These are phyloP conservation scores for Papio anubis DNA, from an alignment of 2,113 vertebrate species.

Conservation along the genomic window DNA sequence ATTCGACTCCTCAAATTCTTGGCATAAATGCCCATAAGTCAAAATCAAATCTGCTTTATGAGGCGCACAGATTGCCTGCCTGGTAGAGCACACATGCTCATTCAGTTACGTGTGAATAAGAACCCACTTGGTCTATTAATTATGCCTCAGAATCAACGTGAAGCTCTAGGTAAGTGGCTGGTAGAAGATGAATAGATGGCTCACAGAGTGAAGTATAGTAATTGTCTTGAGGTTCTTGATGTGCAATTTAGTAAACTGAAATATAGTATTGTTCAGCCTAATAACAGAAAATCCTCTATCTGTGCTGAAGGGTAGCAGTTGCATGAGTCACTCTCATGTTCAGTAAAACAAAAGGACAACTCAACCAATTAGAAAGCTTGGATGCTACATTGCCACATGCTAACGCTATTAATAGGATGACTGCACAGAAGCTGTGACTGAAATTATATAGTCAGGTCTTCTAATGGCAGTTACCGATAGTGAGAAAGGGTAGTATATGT, in stretches of 20 bases:
- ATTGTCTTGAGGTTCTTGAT: not conserved
- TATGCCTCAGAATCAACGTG: conserved; percentile 8
- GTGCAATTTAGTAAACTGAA: conserved; percentile 36
- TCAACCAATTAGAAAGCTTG: conserved; percentile 58
- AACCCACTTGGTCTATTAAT: conserved; percentile 42
- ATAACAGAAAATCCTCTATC: conserved; percentile 42
- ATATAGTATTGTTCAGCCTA: conserved; percentile 34
- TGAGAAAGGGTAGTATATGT: not conserved
- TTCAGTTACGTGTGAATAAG: conserved; percentile 56
- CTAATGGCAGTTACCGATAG: conserved; percentile 49
- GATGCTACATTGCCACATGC: not conserved
- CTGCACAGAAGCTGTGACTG: not conserved
- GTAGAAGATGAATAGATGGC: not conserved
- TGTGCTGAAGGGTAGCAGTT: conserved; percentile 52
- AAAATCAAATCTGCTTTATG: conserved; percentile 73
- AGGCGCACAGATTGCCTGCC: conserved; percentile 55
- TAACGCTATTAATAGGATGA: conserved; percentile 60
- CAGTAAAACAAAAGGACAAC: conserved; percentile 31
- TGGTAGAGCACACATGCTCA: conserved; percentile 52
- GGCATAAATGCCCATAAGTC: conserved; percentile 62
- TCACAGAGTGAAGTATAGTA: not conserved
- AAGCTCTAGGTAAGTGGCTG: conserved; percentile 7
- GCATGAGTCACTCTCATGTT: conserved; percentile 54
- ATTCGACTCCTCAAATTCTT: conserved; percentile 47
- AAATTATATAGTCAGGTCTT: conserved; percentile 48